phyloP scores from a whole-genome alignment of 2,888 invertebrate species.

The Choreutis nemorana region DNA sequence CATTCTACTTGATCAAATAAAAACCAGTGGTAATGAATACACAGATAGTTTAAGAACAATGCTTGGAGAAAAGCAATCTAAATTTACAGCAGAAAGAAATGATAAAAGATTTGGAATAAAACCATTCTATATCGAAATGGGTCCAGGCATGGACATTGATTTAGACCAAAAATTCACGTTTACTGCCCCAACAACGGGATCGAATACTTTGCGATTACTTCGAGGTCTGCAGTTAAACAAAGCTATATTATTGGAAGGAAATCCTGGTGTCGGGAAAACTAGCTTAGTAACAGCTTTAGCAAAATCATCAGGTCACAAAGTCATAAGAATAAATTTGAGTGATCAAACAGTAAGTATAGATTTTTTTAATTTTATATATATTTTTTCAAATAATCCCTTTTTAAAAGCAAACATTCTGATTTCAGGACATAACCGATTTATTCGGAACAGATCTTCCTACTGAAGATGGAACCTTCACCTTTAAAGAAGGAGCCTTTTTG shows the following conservation, averaged over 20 bases:
- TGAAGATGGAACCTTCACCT: conserved; percentile 93
- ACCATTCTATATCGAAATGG: conserved; percentile 78
- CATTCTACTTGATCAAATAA: conserved; percentile 65
- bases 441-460: conserved; percentile 98
- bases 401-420: conserved; percentile 14
- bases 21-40: conserved; percentile 36
- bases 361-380: not conserved
- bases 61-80: conserved; percentile 31
- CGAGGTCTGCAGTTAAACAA: conserved; percentile 90
- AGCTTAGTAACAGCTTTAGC: conserved; percentile 92
- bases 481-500: conserved; percentile 96
- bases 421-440: conserved; percentile 91
- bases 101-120: conserved; percentile 72
- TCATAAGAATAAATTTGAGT: conserved; percentile 95
- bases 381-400: conserved; percentile 9
- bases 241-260: conserved; percentile 94
- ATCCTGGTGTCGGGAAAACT: conserved; percentile 98
- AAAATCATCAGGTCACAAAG: conserved; percentile 79
- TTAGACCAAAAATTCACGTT: conserved; percentile 69
- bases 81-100: conserved; percentile 35
- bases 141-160: conserved; percentile 25
- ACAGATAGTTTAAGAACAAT: conserved; percentile 30
- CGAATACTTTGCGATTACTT: conserved; percentile 84
- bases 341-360: conserved; percentile 88
- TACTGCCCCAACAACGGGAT: conserved; percentile 78